Percentiles rank a stretch among this genome's conserved stretches.
Conservation (phyloP, 2,888 invertebrate species). For the Hyppa rectilinea region DNA sequence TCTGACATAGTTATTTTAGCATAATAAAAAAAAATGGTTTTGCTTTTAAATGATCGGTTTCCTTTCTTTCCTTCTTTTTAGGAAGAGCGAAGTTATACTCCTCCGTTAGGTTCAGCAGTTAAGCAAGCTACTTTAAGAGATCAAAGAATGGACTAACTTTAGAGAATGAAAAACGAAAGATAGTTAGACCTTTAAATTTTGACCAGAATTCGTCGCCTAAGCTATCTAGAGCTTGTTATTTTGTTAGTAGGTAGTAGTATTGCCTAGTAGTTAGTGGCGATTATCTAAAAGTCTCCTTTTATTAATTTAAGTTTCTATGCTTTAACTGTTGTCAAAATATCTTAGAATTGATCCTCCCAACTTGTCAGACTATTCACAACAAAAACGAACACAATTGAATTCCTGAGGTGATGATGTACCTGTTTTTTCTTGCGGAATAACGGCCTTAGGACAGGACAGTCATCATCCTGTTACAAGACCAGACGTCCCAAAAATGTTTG, state of each 20-base stretch:
- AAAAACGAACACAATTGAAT: not conserved
- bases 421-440: not conserved
- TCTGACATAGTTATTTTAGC: not conserved
- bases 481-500: not conserved
- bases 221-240: not conserved
- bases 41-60: not conserved
- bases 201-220: not conserved
- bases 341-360: not conserved
- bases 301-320: constrained; percentile 1
- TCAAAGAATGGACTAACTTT: not conserved
- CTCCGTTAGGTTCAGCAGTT: not conserved
- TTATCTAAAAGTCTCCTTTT: not conserved
- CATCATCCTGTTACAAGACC: not conserved
- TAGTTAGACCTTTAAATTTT: not conserved
- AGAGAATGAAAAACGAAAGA: not conserved
- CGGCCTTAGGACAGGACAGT: not conserved
- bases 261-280: not conserved
- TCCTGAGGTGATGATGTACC: not conserved
- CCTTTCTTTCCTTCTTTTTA: not conserved
- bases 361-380: not conserved
- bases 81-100: not conserved
- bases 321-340: not conserved
- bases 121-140: not conserved
- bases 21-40: not conserved
- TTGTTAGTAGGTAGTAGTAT: not conserved